Base-by-base conservation (phyloP, 2,113 vertebrate genomes). In the Rhadina sibilatrix region DNA sequence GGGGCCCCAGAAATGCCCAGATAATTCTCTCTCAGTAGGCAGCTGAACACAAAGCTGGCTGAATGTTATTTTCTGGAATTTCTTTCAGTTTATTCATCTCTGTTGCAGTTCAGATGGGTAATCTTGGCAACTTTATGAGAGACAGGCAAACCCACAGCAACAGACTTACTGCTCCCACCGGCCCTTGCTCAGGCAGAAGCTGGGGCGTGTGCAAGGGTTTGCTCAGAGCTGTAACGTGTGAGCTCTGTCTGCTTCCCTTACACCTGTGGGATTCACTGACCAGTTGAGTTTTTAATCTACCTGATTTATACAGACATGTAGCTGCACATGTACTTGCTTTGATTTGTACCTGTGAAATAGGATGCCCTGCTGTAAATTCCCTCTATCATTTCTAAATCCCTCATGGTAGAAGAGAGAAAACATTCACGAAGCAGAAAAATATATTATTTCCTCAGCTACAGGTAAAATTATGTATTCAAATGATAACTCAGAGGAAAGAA, bases 331-430 rank as follows among this genome's bases (percentile, higher is more conserved):
- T 17, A 38, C 28, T 71, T 50, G 52, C 40, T 88, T 57, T 89
- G 76, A 83, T 95, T 92, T 90, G 80, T 74, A 89, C 46, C 56
- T 28, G 37, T 77, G 71, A 92, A 92, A 81, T 24, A 50, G 42
- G 35, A 68, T 54, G 66, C 30, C 52, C 38, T 56, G 66, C 74
- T 9, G 24, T 80, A 80, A 92, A 93, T 81, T 74, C 78, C 74
- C n/a, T 79, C 37, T 64, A n/a, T 82, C 20, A 38, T 92, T 87
- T 89, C 53, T 84, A 69, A 82, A 63, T 31, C 46, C 37, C 47
- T 65, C 57, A 31, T 9, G 52, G 53, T 15, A 91, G 57, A 79
- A 83, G 33, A 82, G 44, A 83, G 47, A 65, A 50, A 56, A 65
- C 52, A 90, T 74, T 83, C 3, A 92, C 30, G n/a, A 94, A 87